Conservation (phyloP, 2,113 vertebrate species). For the Misgurnus mizolepis region DNA sequence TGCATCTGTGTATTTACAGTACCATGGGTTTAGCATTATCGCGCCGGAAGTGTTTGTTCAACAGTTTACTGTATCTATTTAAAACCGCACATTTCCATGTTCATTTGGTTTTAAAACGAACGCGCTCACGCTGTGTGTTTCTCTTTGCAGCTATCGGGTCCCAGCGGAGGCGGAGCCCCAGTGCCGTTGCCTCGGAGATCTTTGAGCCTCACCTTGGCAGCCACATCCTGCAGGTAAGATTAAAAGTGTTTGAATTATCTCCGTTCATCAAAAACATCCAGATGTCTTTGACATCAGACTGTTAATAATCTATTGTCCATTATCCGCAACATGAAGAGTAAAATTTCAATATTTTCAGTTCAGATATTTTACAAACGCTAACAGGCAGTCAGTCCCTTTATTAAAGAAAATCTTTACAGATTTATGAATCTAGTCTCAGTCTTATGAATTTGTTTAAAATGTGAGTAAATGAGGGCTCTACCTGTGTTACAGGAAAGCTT, state of each 20-base stretch:
- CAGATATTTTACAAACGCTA: too few relatives aligned
- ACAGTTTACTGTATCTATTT: constrained; percentile 52
- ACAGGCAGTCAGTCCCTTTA: neutral
- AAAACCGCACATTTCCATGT: constrained; percentile 49
- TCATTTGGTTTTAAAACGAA: constrained; percentile 32
- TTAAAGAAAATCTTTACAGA: constrained; percentile 11
- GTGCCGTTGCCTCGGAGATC: constrained; percentile 87
- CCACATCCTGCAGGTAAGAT: constrained; percentile 96
- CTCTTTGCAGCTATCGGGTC: constrained; percentile 90
- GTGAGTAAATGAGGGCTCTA: constrained; percentile 51
- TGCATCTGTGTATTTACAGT: constrained; percentile 55
- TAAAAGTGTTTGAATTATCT: neutral
- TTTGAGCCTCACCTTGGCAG: constrained; percentile 98
- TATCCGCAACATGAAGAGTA: too few relatives aligned
- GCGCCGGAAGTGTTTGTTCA: constrained; percentile 50
- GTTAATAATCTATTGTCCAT: too few relatives aligned
- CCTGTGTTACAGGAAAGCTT: constrained; percentile 41
- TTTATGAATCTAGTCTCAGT: constrained; percentile 16
- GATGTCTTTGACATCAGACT: neutral
- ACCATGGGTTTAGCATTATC: constrained; percentile 40
- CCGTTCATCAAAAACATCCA: neutral
- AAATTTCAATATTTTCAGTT: too few relatives aligned
- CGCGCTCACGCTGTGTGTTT: constrained; percentile 42
- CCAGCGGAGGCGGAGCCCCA: constrained; percentile 92
- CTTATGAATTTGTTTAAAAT: constrained; percentile 48